Percentiles rank a stretch among this genome's conserved stretches.
phyloP scores from a whole-genome alignment of 2,888 invertebrate genomes.

The Agonum fuliginosum region DNA sequence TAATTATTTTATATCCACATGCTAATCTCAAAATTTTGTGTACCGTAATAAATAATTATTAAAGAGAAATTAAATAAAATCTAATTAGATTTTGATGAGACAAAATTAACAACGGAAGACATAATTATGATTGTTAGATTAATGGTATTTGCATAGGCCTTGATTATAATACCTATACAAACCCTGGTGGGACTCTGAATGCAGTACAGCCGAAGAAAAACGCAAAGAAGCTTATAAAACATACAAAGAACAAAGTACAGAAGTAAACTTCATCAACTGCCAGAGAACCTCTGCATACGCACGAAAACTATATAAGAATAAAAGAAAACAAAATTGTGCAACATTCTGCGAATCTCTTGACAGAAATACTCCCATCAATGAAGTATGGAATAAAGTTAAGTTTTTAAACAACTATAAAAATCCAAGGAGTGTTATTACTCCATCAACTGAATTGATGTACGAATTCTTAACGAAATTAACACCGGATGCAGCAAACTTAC shows the following conservation, averaged over 20 bases:
- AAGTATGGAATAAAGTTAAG: too few species aligned
- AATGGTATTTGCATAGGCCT: neutral
- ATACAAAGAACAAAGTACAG: too few species aligned
- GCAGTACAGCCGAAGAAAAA: neutral
- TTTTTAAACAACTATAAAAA: too few species aligned
- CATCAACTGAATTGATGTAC: too few species aligned
- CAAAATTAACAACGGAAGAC: neutral
- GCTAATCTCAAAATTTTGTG: neutral
- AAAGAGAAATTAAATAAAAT: conserved; percentile 6
- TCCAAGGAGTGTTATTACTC: too few species aligned
- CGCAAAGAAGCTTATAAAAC: neutral
- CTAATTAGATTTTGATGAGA: conserved; percentile 12
- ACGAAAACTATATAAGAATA: too few species aligned
- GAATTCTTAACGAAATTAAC: neutral
- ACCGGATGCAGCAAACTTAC: neutral
- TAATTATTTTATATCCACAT: conserved; percentile 8
- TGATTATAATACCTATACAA: too few species aligned
- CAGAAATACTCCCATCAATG: too few species aligned
- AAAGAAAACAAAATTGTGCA: too few species aligned
- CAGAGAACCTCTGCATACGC: too few species aligned
- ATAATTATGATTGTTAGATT: conserved; percentile 15
- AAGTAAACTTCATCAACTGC: too few species aligned
- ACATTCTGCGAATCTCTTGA: too few species aligned
- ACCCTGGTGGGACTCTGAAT: neutral
- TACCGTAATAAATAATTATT: conserved; percentile 14